Evolutionary conservation across 2,113 vertebrate genomes (phyloP).

Genomic region (Colistium nudipinnis): DNA sequence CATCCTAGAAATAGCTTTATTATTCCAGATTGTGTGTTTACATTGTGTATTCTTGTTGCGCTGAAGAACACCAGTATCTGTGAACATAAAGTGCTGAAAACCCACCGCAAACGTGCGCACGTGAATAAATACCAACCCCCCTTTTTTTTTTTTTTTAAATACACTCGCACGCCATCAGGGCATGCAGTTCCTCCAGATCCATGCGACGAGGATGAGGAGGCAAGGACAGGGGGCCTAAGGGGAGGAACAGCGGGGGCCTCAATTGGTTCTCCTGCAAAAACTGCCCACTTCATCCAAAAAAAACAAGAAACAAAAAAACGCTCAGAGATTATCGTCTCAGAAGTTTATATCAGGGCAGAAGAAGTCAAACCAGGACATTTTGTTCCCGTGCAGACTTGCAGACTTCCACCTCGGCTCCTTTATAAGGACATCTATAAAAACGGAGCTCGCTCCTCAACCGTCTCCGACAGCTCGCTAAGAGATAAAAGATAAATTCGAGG

Average conservation of each 20-base stretch:
- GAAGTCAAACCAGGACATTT: slow-evolving; percentile 17
- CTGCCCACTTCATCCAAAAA: slow-evolving; percentile 1
- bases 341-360: neutral
- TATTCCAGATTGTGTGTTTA: slow-evolving; percentile 13
- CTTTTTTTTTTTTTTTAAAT: neutral
- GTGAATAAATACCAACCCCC: neutral
- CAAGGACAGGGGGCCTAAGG: neutral
- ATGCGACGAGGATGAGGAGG: slow-evolving; percentile 9
- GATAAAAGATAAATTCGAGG: neutral
- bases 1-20: slow-evolving; percentile 27
- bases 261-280: slow-evolving; percentile 21
- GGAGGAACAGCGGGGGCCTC: neutral
- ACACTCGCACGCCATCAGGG: neutral
- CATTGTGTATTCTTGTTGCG: slow-evolving; percentile 7
- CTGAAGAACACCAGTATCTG: too few species aligned
- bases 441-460: neutral
- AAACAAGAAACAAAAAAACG: too few species aligned
- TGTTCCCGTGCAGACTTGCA: too few species aligned
- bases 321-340: neutral
- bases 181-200: slow-evolving; percentile 21
- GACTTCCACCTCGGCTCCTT: too few species aligned
- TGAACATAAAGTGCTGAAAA: too few species aligned
- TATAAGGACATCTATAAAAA: slow-evolving; percentile 8
- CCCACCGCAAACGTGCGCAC: too few species aligned
- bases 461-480: too few species aligned